Percentiles rank a stretch among this genome's conserved stretches.
Conservation (phyloP, 2,888 invertebrate genomes). For the Protonemura montana region DNA sequence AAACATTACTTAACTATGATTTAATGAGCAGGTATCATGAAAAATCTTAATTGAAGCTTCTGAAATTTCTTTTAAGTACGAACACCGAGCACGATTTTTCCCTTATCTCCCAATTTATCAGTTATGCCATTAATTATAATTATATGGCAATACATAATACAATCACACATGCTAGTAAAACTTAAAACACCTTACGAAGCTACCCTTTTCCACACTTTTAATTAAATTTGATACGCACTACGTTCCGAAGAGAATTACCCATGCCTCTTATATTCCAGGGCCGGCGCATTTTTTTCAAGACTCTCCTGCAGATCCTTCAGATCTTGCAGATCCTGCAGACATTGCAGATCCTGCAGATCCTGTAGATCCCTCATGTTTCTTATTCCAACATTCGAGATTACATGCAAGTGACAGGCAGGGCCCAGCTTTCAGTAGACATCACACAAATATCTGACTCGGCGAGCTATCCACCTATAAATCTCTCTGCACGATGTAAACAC, state of each 20-base stretch:
- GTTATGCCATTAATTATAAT: neutral
- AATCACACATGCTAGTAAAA: neutral
- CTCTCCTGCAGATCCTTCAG: neutral
- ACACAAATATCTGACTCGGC: conserved; percentile 23
- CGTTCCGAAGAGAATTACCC: no score
- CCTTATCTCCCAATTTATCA: neutral
- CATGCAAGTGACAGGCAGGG: no score
- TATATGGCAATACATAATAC: neutral
- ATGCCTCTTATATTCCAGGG: no score
- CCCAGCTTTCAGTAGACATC: neutral
- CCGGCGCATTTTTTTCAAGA: no score
- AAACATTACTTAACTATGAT: neutral
- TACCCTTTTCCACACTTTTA: neutral
- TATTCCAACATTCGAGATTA: neutral
- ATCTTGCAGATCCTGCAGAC: neutral
- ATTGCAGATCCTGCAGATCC: neutral
- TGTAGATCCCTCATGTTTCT: neutral
- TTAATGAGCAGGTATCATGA: neutral
- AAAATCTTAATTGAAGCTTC: neutral
- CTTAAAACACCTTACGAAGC: neutral
- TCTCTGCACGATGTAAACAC: conserved; percentile 1
- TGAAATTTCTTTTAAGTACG: neutral
- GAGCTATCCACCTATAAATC: neutral
- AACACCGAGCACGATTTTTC: neutral
- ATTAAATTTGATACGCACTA: neutral